Percentiles rank a stretch among this genome's conserved stretches.
Conservation (phyloP, 1,140 invertebrate species). For the Neodiprion virginianus region DNA sequence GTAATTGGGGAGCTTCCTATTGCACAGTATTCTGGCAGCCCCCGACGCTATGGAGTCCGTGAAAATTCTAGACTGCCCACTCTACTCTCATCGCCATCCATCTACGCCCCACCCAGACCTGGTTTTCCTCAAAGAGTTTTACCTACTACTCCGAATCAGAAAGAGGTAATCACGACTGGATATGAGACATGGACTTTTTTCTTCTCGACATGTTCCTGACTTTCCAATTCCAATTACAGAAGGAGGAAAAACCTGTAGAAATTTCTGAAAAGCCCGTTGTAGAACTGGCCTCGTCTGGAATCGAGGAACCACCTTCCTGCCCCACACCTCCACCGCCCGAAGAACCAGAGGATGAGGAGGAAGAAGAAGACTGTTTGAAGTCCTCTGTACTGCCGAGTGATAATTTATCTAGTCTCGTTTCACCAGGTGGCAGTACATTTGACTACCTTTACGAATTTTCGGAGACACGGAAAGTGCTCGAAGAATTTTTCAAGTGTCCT, state of each 20-base stretch:
- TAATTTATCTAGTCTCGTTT: constrained; percentile 55
- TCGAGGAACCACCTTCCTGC: constrained; percentile 28
- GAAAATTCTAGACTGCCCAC: constrained; percentile 66
- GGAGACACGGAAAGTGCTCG: constrained; percentile 87
- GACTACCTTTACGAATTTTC: constrained; percentile 91
- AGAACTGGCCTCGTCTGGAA: constrained; percentile 41
- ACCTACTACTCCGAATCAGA: constrained; percentile 59
- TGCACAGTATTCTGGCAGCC: constrained; percentile 91
- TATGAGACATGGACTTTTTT: neutral
- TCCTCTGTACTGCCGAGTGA: constrained; percentile 48
- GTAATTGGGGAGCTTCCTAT: constrained; percentile 89
- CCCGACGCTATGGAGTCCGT: constrained; percentile 80
- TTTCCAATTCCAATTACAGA: constrained; percentile 29
- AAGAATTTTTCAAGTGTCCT: constrained; percentile 89
- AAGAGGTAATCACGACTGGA: constrained; percentile 40
- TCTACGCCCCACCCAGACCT: constrained; percentile 71
- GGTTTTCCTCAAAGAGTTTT: constrained; percentile 75
- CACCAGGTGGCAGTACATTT: constrained; percentile 67
- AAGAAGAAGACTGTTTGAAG: constrained; percentile 53
- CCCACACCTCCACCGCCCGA: constrained; percentile 21
- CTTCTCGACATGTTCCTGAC: neutral
- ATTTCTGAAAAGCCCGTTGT: constrained; percentile 52
- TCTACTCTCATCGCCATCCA: constrained; percentile 69
- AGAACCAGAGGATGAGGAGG: constrained; percentile 29
- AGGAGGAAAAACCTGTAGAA: constrained; percentile 50